These are phyloP conservation scores for Trissoscelio sp. DNA, from an alignment of 2,888 invertebrate genomes.

Conservation along the genomic window DNA sequence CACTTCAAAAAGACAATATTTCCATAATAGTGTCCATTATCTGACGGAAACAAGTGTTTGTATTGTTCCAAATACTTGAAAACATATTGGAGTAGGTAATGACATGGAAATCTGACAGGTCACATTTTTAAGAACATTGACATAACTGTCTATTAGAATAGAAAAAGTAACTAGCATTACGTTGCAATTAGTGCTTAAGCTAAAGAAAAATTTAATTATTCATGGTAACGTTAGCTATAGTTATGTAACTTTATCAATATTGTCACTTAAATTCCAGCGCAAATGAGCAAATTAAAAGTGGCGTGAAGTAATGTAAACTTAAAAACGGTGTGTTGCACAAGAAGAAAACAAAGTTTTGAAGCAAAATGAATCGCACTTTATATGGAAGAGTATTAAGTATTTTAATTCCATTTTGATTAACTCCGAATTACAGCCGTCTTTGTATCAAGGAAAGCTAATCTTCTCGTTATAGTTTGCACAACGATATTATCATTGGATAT, in stretches of 20 bases:
- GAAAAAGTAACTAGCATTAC: background rate
- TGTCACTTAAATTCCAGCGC: conserved; percentile 9
- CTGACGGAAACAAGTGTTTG: background rate
- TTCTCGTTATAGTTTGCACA: background rate
- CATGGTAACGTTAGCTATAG: background rate
- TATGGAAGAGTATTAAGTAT: too few relatives aligned
- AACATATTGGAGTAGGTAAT: background rate
- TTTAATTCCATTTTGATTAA: too few relatives aligned
- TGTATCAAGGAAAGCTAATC: conserved; percentile 2
- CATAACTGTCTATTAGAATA: background rate
- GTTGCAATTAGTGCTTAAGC: background rate
- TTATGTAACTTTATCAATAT: conserved; percentile 26
- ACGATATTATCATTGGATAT: background rate
- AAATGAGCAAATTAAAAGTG: conserved; percentile 8
- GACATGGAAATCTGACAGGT: background rate
- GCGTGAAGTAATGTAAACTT: background rate
- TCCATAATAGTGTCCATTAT: conserved; percentile 7
- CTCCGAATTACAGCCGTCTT: too few relatives aligned
- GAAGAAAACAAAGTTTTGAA: conserved; percentile 33
- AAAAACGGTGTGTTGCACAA: conserved; percentile 21
- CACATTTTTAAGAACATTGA: background rate
- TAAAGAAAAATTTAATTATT: conserved; percentile 22
- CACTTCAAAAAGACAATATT: conserved; percentile 25
- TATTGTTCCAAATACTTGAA: background rate
- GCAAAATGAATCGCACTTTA: too few relatives aligned